Base-by-base conservation (phyloP, 2,888 invertebrate species). In the Macaria liturata region DNA sequence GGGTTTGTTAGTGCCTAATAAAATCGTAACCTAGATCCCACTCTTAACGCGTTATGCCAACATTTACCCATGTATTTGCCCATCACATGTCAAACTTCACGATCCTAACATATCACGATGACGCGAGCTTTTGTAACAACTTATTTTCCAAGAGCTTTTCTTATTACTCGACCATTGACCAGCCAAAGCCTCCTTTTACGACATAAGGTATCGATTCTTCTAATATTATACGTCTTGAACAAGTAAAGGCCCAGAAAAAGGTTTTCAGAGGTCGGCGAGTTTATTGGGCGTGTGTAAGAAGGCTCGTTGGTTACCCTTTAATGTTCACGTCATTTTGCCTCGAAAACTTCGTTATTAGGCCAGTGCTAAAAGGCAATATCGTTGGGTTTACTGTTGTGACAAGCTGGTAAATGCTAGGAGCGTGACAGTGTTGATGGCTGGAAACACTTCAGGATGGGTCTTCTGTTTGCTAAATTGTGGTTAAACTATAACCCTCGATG, bases 301-400 rank as follows among this genome's bases (percentile, higher is more conserved):
- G 53, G 65, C 64, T 65, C 46, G 65, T 64, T 62, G 62, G 42
- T 9, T 30, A 8, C 43, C 53, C 51, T 45, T 42, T 54, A 54
- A 50, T 67, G 70, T 67, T 64, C 65, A 44, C 67, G 65, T 67
- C 68, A 66, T 65, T 66, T 70, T 71, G 61, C 70, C 64, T 54
- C 64, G 62, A 55, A 68, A 78, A 78, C 74, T 76, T 78, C 71
- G 70, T 69, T 71, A 71, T 76, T 71, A 76, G 61, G 57, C 61
- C 49, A 54, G 58, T 61, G 56, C 59, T 66, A 68, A 66, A 69
- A 70, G 68, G 67, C 64, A 70, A 74, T 75, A 71, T 65, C 59
- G 64, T 30, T 32, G 53, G 31, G 51, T 64, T 63, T 61, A 58
- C 63, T 64, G 60, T 66, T 62, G 51, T 63, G 57, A 63, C 20